Base-by-base conservation (phyloP, 64 coral and sea anemone species). In the Stylophora pistillata region DNA sequence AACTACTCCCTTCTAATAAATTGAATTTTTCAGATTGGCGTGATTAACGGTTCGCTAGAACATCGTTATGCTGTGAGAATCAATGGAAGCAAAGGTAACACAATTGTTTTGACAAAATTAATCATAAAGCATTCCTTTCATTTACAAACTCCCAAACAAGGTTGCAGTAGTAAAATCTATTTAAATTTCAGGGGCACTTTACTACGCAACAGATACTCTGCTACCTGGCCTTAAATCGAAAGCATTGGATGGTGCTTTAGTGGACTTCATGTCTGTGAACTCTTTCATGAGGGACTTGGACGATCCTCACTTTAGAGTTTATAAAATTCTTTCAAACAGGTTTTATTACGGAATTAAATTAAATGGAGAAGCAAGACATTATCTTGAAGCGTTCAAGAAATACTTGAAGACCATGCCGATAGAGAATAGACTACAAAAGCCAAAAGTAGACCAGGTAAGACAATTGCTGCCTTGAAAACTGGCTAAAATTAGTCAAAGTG, bases 21-120 rank as follows among this genome's bases (percentile, higher is more conserved):
- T 53, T 63, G 15, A 4, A 34, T 77, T 52, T 78, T 26, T 55
- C 75, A 91, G 90, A 70, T 91, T 71, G 90, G 90, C 52, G 90
- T 91, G 26, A 34, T 91, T 0, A 69, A 23, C 6, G 81, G 73
- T 31, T 73, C 82, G 0, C 54, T 78, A 5, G 90, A 91, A 56
- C 47, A 86, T 72, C 57, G 30, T 69, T 15, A 86, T 15, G 82
- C 71, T 13, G 72, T 77, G 74, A 33, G 76, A 59, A 86, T 91
- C 15, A 91, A 78, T 58, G 90, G 90, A 69, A 91, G 57, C 33
- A 91, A 91, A 78, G 90, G 90, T 68, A 11, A 20, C 21, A 61
- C 15, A 61, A 14, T 15, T 10, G 56, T 10, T 57, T 57, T 57
- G 15, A 57, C 7, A 10, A 7, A 57, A 57, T 57, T 57, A 57